Conservation (phyloP, 2,113 vertebrate species). For the Carassius gibelio region DNA sequence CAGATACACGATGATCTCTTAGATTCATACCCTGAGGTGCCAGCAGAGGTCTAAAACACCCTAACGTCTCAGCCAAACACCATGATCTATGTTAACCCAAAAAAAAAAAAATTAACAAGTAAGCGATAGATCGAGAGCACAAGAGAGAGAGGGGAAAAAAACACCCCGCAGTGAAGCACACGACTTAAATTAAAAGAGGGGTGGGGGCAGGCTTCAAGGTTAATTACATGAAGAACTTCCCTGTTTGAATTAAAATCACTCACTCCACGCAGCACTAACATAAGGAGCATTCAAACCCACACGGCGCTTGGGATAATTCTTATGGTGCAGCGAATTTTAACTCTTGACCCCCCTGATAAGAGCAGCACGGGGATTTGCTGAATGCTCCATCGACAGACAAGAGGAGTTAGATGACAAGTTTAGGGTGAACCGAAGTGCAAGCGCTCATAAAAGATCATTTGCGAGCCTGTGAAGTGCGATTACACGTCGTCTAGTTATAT, state of each 20-base stretch:
- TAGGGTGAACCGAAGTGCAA: constrained; percentile 42
- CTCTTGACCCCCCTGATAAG: constrained; percentile 49
- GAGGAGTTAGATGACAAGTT: constrained; percentile 38
- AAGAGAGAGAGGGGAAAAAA: neutral
- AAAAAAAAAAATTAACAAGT: constrained; percentile 41
- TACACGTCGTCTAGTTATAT: constrained; percentile 14
- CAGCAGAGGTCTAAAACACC: constrained; percentile 32
- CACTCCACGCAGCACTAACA: constrained; percentile 50
- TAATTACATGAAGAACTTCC: constrained; percentile 60
- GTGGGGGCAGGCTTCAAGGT: constrained; percentile 55
- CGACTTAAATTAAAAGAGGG: constrained; percentile 60
- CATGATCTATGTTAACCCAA: constrained; percentile 30
- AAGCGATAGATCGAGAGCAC: neutral
- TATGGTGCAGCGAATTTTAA: constrained; percentile 45
- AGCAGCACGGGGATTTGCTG: constrained; percentile 42
- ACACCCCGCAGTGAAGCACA: constrained; percentile 54
- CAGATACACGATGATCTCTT: neutral
- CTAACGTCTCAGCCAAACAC: constrained; percentile 13
- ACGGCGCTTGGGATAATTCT: constrained; percentile 45
- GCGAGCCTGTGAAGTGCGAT: neutral
- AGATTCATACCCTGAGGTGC: constrained; percentile 5
- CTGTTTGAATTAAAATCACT: constrained; percentile 59
- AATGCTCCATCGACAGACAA: constrained; percentile 40
- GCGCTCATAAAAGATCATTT: constrained; percentile 23
- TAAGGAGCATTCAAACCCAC: constrained; percentile 47